Evolutionary conservation across 2,113 vertebrate species (phyloP).

Genomic region (Thamnaconus septentrionalis): DNA sequence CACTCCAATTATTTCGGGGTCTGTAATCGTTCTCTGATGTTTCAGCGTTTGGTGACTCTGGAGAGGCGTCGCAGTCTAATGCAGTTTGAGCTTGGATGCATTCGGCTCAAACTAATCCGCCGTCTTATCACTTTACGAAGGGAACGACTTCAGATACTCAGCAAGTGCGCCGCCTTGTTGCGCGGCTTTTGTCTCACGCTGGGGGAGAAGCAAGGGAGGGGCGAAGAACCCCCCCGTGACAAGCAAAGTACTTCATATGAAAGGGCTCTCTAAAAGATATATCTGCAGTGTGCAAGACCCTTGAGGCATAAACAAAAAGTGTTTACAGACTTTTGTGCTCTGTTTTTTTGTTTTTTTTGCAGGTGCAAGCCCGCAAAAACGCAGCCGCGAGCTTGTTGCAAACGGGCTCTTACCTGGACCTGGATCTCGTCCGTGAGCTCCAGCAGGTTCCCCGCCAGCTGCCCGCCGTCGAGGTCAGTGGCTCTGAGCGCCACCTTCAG

Average conservation of each 20-base stretch:
- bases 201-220: conserved; percentile 11
- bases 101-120: conserved; percentile 49
- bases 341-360: neutral
- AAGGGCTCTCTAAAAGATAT: conserved; percentile 7
- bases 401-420: conserved; percentile 83
- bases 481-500: conserved; percentile 84
- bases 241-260: conserved; percentile 12
- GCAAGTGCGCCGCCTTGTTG: conserved; percentile 21
- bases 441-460: conserved; percentile 73
- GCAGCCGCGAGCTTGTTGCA: too few species aligned
- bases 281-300: too few species aligned
- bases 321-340: neutral
- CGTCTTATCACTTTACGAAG: conserved; percentile 42
- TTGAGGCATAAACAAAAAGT: neutral
- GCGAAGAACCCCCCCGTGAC: neutral
- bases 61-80: conserved; percentile 49
- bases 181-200: neutral
- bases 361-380: neutral
- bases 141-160: conserved; percentile 40
- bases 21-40: conserved; percentile 49
- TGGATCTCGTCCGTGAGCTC: conserved; percentile 91
- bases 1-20: conserved; percentile 41
- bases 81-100: conserved; percentile 42
- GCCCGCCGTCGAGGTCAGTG: conserved; percentile 76
- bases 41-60: conserved; percentile 16